These are phyloP conservation scores for Peromyscus aztecus DNA, from an alignment of 2,797 vertebrate species.

Conservation along the genomic window DNA sequence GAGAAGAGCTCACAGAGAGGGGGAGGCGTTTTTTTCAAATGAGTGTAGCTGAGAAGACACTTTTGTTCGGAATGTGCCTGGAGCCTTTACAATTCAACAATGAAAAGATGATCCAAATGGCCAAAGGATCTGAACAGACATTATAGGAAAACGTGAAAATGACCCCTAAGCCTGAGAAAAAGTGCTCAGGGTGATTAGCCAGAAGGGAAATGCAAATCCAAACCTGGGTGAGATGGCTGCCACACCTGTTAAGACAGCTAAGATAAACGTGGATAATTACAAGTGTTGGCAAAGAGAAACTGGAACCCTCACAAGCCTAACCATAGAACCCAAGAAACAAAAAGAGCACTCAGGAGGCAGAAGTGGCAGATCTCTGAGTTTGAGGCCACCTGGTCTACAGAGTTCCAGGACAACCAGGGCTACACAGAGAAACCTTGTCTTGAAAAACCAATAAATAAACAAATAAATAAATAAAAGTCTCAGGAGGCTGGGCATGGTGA, in stretches of 20 bases:
- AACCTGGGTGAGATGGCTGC: neutral
- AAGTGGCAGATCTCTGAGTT: neutral
- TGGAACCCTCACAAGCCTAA: neutral
- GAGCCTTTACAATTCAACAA: neutral
- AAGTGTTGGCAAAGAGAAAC: neutral
- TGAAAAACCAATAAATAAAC: neutral
- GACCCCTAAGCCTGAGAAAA: neutral
- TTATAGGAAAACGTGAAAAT: neutral
- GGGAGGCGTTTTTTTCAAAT: neutral
- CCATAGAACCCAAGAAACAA: neutral
- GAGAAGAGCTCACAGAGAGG: neutral
- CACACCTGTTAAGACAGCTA: neutral
- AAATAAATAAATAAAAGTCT: too few relatives aligned
- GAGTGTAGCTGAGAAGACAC: neutral
- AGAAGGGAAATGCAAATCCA: neutral
- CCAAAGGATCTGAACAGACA: neutral
- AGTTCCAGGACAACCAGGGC: neutral
- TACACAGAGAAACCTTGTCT: neutral
- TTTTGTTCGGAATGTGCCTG: neutral
- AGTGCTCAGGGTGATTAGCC: neutral
- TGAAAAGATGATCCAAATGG: neutral
- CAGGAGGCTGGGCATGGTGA: neutral
- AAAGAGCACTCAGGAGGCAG: neutral
- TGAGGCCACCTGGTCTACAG: neutral
- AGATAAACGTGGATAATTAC: neutral